Conservation (phyloP, 2,113 vertebrate species). For the Bos javanicus region DNA sequence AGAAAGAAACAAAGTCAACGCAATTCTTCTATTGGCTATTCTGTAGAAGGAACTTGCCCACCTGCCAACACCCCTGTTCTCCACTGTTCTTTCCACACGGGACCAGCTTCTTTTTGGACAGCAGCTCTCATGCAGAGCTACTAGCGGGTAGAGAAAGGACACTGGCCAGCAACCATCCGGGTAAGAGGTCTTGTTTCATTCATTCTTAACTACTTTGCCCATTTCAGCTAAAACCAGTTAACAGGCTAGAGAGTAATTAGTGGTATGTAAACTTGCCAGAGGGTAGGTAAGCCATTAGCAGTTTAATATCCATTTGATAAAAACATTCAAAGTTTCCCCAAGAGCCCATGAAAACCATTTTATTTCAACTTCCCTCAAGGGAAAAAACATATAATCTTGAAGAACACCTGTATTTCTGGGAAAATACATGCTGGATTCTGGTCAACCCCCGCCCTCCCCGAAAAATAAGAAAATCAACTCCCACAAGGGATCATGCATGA, state of each 20-base stretch:
- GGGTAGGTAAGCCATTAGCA: conserved; percentile 62
- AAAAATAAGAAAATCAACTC: conserved; percentile 34
- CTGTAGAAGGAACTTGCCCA: neutral
- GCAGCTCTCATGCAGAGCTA: neutral
- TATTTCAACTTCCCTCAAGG: conserved; percentile 66
- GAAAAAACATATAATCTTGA: conserved; percentile 61
- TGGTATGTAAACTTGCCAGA: conserved; percentile 56
- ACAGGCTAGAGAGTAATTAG: conserved; percentile 28
- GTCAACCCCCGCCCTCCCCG: neutral
- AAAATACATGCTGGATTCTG: conserved; percentile 67
- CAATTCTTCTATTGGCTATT: neutral
- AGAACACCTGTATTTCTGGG: conserved; percentile 62
- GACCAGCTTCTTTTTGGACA: neutral
- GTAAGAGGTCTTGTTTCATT: neutral
- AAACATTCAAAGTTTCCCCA: conserved; percentile 64
- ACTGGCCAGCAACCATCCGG: neutral
- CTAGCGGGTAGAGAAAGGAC: neutral
- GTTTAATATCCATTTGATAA: conserved; percentile 73
- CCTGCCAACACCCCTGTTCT: neutral
- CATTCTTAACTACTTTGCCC: conserved; percentile 11
- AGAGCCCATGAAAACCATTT: conserved; percentile 66
- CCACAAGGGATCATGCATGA: conserved; percentile 43
- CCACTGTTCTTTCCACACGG: neutral
- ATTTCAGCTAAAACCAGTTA: conserved; percentile 66
- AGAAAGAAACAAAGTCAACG: neutral